Percentiles rank a stretch among this genome's conserved stretches.
Evolutionary conservation across 2,888 invertebrate species (phyloP).

Genomic region (Polymixis flavicincta): DNA sequence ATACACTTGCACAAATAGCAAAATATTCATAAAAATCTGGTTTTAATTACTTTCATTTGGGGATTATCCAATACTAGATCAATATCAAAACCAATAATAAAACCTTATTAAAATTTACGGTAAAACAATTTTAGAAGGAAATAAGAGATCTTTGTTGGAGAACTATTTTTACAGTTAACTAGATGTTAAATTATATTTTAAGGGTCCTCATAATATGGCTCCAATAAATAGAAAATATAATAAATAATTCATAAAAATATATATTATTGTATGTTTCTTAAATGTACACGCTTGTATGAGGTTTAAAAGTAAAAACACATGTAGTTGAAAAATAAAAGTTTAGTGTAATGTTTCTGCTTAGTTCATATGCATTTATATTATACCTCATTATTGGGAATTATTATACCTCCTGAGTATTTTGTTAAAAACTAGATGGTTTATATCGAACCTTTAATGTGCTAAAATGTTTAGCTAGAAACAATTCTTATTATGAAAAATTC

Average conservation of each 20-base stretch:
- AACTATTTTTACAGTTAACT: constrained; percentile 74
- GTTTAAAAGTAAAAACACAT: constrained; percentile 65
- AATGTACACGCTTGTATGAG: constrained; percentile 71
- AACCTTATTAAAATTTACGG: constrained; percentile 52
- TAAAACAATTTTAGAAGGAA: constrained; percentile 62
- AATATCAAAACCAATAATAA: constrained; percentile 42
- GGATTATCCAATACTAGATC: constrained; percentile 35
- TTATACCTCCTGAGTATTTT: constrained; percentile 60
- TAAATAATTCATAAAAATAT: constrained; percentile 60
- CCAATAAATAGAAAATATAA: constrained; percentile 67
- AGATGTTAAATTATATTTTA: constrained; percentile 70
- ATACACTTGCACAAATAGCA: constrained; percentile 63
- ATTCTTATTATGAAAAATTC: constrained; percentile 48
- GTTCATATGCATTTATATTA: constrained; percentile 72
- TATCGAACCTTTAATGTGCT: constrained; percentile 48
- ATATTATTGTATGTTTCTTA: constrained; percentile 67
- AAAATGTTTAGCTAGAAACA: constrained; percentile 61
- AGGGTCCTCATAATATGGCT: constrained; percentile 70
- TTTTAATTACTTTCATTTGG: constrained; percentile 34
- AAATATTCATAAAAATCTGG: constrained; percentile 26
- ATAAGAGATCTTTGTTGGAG: constrained; percentile 72
- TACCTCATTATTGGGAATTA: constrained; percentile 59
- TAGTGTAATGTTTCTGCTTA: constrained; percentile 70
- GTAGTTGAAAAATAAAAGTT: constrained; percentile 66
- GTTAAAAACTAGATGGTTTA: constrained; percentile 56